Conservation (phyloP, 2,888 invertebrate genomes). For the Rhingia campestris region DNA sequence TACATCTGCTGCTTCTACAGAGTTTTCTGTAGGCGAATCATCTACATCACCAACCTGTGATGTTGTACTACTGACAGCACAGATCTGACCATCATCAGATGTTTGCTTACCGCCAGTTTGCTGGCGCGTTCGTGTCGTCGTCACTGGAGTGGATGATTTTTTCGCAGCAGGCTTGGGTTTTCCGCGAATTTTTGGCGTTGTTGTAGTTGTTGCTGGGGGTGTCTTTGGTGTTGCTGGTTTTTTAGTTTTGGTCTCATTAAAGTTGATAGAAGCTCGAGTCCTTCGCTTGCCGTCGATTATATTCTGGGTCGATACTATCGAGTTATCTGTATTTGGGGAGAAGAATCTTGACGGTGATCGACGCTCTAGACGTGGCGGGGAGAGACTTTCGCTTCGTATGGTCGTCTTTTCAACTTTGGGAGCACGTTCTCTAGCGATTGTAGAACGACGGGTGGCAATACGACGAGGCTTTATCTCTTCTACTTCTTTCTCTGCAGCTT, state of each 20-base stretch:
- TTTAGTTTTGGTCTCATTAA: slow-evolving; percentile 77
- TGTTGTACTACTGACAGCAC: slow-evolving; percentile 77
- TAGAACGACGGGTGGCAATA: slow-evolving; percentile 16
- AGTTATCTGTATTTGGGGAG: slow-evolving; percentile 76
- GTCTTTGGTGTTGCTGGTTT: slow-evolving; percentile 45
- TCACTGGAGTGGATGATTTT: slow-evolving; percentile 4
- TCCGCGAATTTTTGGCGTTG: slow-evolving; percentile 16
- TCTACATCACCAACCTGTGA: slow-evolving; percentile 52
- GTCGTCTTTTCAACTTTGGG: neutral
- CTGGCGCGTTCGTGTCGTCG: neutral
- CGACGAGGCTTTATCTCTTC: slow-evolving; percentile 58
- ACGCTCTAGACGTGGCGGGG: neutral
- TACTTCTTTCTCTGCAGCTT: slow-evolving; percentile 67
- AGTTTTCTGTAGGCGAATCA: slow-evolving; percentile 22
- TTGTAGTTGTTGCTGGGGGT: slow-evolving; percentile 2
- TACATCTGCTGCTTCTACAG: slow-evolving; percentile 8
- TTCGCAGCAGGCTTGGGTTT: slow-evolving; percentile 28
- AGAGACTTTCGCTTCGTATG: neutral
- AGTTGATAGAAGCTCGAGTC: slow-evolving; percentile 76
- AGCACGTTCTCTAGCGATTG: slow-evolving; percentile 20
- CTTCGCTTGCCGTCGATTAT: slow-evolving; percentile 80
- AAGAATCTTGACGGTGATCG: slow-evolving; percentile 58
- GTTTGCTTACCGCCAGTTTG: slow-evolving; percentile 32
- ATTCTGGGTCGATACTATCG: slow-evolving; percentile 80
- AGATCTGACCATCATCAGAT: slow-evolving; percentile 73